A percentile compares a stretch with the other conserved stretches of the same genome.
These are phyloP conservation scores for Pogonocichla stellata DNA, from an alignment of 2,113 vertebrate genomes.

Conservation along the genomic window DNA sequence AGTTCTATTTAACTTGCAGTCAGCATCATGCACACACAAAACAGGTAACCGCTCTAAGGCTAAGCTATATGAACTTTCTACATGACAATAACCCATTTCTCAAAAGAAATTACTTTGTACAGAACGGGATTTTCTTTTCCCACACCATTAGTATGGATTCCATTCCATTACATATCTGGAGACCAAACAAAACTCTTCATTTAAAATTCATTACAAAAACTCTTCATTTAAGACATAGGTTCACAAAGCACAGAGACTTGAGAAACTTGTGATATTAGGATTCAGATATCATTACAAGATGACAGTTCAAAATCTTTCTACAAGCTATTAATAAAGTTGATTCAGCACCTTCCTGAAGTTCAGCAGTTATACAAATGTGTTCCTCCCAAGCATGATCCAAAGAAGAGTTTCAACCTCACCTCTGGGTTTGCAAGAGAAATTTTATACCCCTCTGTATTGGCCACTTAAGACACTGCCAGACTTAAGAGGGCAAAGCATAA, in stretches of 20 bases:
- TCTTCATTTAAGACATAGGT: neutral
- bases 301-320: neutral
- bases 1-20: neutral
- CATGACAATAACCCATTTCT: neutral
- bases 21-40: neutral
- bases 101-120: neutral
- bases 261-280: neutral
- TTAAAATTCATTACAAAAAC: neutral
- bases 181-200: neutral
- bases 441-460: constrained; percentile 79
- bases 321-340: neutral
- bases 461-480: constrained; percentile 77
- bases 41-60: neutral
- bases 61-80: neutral
- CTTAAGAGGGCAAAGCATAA: constrained; percentile 79
- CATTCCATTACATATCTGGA: neutral
- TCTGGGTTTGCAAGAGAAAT: constrained; percentile 76
- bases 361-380: neutral
- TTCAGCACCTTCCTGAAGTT: neutral
- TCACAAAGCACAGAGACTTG: neutral
- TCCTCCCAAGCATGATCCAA: constrained; percentile 72
- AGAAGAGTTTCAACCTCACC: constrained; percentile 54
- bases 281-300: neutral
- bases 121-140: neutral
- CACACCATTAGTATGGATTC: neutral